Evolutionary conservation across 2,888 invertebrate genomes (phyloP), one percentile per base, ranked within the genome.

Genomic region (Polydrusus cervinus): DNA sequence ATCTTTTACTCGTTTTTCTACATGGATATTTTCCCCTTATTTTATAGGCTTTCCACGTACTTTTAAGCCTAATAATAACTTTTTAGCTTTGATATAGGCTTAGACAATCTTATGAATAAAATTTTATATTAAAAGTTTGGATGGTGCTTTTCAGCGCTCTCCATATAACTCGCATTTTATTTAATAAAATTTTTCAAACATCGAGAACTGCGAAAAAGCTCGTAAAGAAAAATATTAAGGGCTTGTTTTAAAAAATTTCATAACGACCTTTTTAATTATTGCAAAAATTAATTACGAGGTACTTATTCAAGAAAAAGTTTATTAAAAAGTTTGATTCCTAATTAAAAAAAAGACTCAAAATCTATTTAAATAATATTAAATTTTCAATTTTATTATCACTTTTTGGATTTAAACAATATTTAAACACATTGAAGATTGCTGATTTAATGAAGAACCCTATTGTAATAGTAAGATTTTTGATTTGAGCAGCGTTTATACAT

Each of bases 121-220:
- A 43, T 43, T 43, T 43, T 43, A 43, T 43, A 43, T 43, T 43
- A 43, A 43, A 43, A 43, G 43, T 43, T 43, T 43, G 43, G 43
- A 43, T 6, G 43, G 43, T 13, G 43, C 13, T n/a, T 43, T 43
- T 43, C 43, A 43, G 43, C 43, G 5, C 43, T 43, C 43, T 43
- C 13, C 13, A 13, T 13, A 43, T 43, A n/a, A 43, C 13, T n/a
- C n/a, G 43, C 34, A 1, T 43, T 43, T 43, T 43, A 43, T 43
- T 43, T 43, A 43, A 43, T 43, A 43, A 43, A 43, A n/a, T 43
- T 43, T 40, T 43, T 43, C 6, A n/a, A 43, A n/a, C 43, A 43
- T 43, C 10, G n/a, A 43, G n/a, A n/a, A 43, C 5, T n/a, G 5
- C 43, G 34, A 34, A 10, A 7, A 9, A 1, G 34, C 8, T 34